A percentile compares a stretch with the other conserved stretches of the same genome.
phyloP scores from a whole-genome alignment of 1,140 invertebrate species.

The Mercenaria mercenaria region DNA sequence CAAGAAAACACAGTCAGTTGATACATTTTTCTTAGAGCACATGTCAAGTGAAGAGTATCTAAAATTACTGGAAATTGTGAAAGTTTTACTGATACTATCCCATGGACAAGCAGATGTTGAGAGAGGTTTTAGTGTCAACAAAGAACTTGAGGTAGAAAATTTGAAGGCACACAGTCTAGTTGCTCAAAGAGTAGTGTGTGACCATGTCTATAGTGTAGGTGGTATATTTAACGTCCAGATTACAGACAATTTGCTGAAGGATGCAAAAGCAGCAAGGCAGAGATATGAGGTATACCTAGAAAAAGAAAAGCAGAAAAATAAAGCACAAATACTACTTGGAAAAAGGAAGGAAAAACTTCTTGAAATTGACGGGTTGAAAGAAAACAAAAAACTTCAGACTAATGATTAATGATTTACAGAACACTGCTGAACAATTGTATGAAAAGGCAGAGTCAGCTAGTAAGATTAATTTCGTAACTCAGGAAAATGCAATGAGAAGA shows the following conservation, averaged over 20 bases:
- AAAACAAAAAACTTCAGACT: background rate
- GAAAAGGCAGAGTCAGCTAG: background rate
- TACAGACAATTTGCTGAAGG: slow-evolving; percentile 23
- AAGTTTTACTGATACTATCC: slow-evolving; percentile 65
- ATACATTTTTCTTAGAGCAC: slow-evolving; percentile 47
- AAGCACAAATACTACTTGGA: background rate
- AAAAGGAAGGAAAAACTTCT: background rate
- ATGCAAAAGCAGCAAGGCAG: background rate
- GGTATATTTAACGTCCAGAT: slow-evolving; percentile 50
- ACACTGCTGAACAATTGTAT: background rate
- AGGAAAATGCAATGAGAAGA: background rate
- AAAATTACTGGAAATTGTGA: slow-evolving; percentile 65
- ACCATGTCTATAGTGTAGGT: slow-evolving; percentile 64
- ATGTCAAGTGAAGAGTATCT: slow-evolving; percentile 27
- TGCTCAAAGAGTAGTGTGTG: slow-evolving; percentile 66
- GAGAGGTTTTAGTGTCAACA: slow-evolving; percentile 74
- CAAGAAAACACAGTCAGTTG: slow-evolving; percentile 35
- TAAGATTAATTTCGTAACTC: background rate
- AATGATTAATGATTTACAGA: background rate
- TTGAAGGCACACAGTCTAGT: slow-evolving; percentile 67
- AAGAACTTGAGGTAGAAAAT: slow-evolving; percentile 67
- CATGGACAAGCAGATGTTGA: slow-evolving; percentile 77
- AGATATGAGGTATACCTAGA: slow-evolving; percentile 60
- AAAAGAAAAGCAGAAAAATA: background rate
- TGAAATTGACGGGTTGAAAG: background rate